Conservation (phyloP, 2,113 vertebrate genomes). For the Dipodomys ordii region DNA sequence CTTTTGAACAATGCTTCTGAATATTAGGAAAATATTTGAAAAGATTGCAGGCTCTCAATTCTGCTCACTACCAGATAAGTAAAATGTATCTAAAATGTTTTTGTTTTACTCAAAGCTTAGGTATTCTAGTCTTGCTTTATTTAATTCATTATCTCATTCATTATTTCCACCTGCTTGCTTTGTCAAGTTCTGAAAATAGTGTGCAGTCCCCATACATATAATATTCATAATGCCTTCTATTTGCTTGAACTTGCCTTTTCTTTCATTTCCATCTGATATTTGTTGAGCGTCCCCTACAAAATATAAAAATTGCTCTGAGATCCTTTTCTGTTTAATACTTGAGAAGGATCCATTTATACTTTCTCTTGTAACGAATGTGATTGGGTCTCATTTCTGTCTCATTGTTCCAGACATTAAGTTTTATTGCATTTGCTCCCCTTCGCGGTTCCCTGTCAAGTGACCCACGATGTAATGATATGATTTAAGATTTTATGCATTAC, state of each 20-base stretch:
- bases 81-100: not conserved
- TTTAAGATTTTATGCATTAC: not conserved
- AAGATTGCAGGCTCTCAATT: not conserved
- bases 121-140: no score
- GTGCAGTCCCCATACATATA: rapidly evolving
- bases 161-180: not conserved
- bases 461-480: not conserved
- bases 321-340: not conserved
- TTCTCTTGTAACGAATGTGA: not conserved
- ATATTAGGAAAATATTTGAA: not conserved
- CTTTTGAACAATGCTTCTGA: not conserved
- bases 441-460: not conserved
- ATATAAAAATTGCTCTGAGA: not conserved
- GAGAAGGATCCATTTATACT: not conserved
- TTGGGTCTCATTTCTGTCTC: not conserved
- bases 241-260: not conserved
- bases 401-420: not conserved
- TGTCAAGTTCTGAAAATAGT: not conserved
- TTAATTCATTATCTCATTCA: no score
- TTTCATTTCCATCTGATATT: not conserved
- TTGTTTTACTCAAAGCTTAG: not conserved
- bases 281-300: not conserved
- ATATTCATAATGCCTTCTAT: not conserved
- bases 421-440: not conserved
- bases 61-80: not conserved